A percentile compares a stretch with the other conserved stretches of the same genome.
phyloP scores from a whole-genome alignment of 2,113 vertebrate genomes.

The Eulemur rufifrons region DNA sequence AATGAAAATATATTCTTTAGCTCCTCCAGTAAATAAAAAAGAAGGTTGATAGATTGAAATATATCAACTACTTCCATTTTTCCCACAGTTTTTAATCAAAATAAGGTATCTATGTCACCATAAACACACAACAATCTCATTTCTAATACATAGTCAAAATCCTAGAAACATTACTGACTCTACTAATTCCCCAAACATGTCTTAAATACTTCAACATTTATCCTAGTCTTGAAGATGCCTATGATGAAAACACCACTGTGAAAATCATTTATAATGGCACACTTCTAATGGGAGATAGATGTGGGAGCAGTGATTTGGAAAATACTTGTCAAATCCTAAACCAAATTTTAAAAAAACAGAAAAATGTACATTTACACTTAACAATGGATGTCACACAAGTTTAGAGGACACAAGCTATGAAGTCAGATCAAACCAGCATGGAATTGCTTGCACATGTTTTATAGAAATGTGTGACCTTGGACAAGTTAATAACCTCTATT shows the following conservation, averaged over 20 bases:
- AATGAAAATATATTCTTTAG: neutral
- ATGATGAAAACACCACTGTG: neutral
- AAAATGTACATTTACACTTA: neutral
- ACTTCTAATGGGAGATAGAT: neutral
- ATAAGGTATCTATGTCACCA: neutral
- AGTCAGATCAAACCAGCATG: neutral
- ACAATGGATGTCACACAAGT: neutral
- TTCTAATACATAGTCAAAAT: neutral
- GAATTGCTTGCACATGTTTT: neutral
- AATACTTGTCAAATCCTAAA: neutral
- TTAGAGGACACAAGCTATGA: neutral
- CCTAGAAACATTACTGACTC: neutral
- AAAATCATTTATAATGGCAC: neutral
- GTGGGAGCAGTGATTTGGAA: neutral
- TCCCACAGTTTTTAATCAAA: neutral
- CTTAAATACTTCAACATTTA: neutral
- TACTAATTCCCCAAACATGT: neutral
- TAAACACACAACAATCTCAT: neutral
- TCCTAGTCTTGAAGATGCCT: neutral
- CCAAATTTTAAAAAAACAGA: neutral
- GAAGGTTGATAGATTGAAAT: neutral
- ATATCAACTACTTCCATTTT: neutral
- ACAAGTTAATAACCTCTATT: neutral
- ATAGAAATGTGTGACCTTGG: neutral
- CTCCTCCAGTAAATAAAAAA: neutral